These are phyloP conservation scores for Sander vitreus DNA, from an alignment of 2,113 vertebrate species.

Conservation along the genomic window DNA sequence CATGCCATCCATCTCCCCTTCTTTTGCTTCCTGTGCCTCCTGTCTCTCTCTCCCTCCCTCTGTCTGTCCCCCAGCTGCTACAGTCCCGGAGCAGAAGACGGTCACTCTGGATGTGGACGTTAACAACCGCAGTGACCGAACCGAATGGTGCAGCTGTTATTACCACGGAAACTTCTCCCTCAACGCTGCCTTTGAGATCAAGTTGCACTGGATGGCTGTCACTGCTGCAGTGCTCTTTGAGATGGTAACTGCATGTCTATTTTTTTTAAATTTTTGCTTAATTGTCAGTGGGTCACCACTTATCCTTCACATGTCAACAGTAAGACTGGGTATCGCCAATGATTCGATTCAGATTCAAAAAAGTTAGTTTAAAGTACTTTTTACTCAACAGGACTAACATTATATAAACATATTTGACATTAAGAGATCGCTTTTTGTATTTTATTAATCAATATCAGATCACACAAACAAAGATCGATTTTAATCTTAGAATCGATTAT, in stretches of 20 bases:
- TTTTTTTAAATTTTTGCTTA: neutral
- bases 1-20: constrained; percentile 48
- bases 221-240: constrained; percentile 97
- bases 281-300: neutral
- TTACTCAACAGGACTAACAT: neutral
- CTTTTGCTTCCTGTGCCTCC: constrained; percentile 36
- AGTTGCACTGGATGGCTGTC: constrained; percentile 98
- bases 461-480: too few species aligned
- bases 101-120: constrained; percentile 96
- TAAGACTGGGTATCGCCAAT: too few species aligned
- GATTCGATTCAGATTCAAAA: too few species aligned
- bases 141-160: constrained; percentile 98
- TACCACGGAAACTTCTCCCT: constrained; percentile 97
- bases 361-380: neutral
- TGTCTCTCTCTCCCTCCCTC: constrained; percentile 16
- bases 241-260: constrained; percentile 86
- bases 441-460: too few species aligned
- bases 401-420: too few species aligned
- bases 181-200: constrained; percentile 94
- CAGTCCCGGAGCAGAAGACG: constrained; percentile 95
- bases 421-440: too few species aligned
- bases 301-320: neutral
- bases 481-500: too few species aligned
- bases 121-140: constrained; percentile 94
- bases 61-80: constrained; percentile 85